phyloP scores from a whole-genome alignment of 2,113 vertebrate genomes.

The Cyprinodon brontotheroides region DNA sequence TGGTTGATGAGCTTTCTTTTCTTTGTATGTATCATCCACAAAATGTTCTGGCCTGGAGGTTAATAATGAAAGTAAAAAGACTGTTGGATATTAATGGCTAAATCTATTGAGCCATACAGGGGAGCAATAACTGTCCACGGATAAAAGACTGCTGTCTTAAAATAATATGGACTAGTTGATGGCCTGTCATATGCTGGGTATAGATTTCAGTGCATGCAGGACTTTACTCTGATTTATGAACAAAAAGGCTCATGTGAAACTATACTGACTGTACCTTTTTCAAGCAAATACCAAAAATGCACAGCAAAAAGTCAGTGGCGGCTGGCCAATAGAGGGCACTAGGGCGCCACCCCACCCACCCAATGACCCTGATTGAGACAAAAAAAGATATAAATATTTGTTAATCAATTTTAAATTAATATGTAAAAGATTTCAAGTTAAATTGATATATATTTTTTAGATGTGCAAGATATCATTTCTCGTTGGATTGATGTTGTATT shows the following conservation, averaged over 20 bases:
- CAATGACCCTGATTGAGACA: too few relatives aligned
- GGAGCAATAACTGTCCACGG: slow-evolving; percentile 48
- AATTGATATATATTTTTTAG: too few relatives aligned
- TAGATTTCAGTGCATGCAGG: slow-evolving; percentile 22
- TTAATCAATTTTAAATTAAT: too few relatives aligned
- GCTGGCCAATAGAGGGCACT: too few relatives aligned
- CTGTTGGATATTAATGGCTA: slow-evolving; percentile 69
- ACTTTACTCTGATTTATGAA: slow-evolving; percentile 23
- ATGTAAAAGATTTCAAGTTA: too few relatives aligned
- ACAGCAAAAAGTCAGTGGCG: not conserved
- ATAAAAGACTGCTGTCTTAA: slow-evolving; percentile 40
- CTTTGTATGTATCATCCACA: slow-evolving; percentile 57
- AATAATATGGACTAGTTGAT: slow-evolving; percentile 23
- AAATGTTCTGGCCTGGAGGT: slow-evolving; percentile 47
- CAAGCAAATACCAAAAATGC: not conserved
- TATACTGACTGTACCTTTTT: not conserved
- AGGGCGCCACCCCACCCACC: too few relatives aligned
- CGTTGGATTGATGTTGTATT: too few relatives aligned
- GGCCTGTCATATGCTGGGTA: slow-evolving; percentile 2
- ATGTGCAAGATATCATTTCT: too few relatives aligned
- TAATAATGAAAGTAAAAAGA: slow-evolving; percentile 69
- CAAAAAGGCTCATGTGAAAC: not conserved
- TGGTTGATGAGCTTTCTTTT: slow-evolving; percentile 56
- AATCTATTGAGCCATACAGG: slow-evolving; percentile 46
- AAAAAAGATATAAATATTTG: too few relatives aligned